Evolutionary conservation across 2,113 vertebrate genomes (phyloP).

Genomic region (Caretta caretta): DNA sequence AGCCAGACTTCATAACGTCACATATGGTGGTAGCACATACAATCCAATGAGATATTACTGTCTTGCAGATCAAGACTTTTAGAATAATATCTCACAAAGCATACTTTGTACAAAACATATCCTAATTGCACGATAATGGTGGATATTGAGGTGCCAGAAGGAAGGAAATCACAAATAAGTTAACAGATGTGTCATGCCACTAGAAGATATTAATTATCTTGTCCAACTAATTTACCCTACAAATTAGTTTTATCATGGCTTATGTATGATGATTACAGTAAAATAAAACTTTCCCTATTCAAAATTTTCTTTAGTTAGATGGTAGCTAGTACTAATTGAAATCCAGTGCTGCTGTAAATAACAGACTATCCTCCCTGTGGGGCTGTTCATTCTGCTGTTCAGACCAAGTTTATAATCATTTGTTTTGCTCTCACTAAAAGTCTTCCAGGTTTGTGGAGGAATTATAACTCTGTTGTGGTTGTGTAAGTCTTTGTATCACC

Average conservation of each 20-base stretch:
- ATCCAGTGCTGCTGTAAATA: conserved; percentile 34
- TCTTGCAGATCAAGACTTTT: too few relatives aligned
- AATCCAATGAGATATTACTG: too few relatives aligned
- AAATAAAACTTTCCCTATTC: not conserved
- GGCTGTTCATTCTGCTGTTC: conserved; percentile 30
- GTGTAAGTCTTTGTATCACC: conserved; percentile 8
- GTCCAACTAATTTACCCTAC: not conserved
- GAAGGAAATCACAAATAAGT: not conserved
- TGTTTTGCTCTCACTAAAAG: conserved; percentile 1
- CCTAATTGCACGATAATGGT: too few relatives aligned
- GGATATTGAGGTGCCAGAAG: too few relatives aligned
- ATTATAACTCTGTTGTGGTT: not conserved
- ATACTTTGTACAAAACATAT: too few relatives aligned
- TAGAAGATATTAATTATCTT: not conserved
- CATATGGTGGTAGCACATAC: too few relatives aligned
- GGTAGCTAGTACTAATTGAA: not conserved
- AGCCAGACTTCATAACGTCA: too few relatives aligned
- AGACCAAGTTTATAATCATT: not conserved
- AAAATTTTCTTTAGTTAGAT: not conserved
- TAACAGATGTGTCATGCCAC: not conserved
- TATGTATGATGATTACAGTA: not conserved
- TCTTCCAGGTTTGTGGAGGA: conserved; percentile 8
- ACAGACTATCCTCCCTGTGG: conserved; percentile 13
- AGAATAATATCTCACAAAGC: too few relatives aligned
- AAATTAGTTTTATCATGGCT: not conserved